Percentiles rank a stretch among this genome's conserved stretches.
Evolutionary conservation across 2,797 vertebrate genomes (phyloP).

Genomic region (Cossypha niveicapilla): DNA sequence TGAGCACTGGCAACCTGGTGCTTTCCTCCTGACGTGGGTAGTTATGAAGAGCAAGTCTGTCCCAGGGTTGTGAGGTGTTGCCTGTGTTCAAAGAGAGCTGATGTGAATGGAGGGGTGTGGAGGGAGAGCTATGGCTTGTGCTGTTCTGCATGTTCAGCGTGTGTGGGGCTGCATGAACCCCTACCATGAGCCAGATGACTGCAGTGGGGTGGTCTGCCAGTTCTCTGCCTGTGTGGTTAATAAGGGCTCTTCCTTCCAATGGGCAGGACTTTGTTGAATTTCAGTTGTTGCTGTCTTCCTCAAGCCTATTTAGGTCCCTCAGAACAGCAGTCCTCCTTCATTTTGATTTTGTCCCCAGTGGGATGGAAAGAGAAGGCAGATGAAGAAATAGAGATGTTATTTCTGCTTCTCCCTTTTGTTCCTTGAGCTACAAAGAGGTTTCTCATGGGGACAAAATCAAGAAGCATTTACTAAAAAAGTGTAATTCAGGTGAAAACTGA

Average conservation of each 20-base stretch:
- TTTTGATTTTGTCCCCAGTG: background rate
- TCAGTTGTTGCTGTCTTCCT: background rate
- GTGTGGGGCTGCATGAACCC: background rate
- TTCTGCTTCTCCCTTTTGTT: background rate
- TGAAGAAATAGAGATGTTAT: background rate
- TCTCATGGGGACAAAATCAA: background rate
- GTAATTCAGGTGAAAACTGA: background rate
- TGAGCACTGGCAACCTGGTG: fast-evolving
- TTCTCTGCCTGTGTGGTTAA: background rate
- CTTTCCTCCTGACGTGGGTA: fast-evolving
- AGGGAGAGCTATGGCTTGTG: background rate
- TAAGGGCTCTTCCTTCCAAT: background rate
- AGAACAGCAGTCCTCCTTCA: background rate
- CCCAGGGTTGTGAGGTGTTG: background rate
- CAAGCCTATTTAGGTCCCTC: background rate
- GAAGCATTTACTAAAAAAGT: background rate
- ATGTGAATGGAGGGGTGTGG: background rate
- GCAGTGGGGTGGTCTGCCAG: background rate
- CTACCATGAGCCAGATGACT: fast-evolving
- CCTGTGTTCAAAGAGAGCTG: background rate
- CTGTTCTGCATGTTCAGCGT: fast-evolving
- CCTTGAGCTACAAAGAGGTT: background rate
- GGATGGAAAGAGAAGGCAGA: background rate
- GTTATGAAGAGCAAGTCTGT: background rate
- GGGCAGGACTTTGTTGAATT: background rate